Evolutionary conservation across 2,797 vertebrate species (phyloP).

Genomic region (Vireo griseus): DNA sequence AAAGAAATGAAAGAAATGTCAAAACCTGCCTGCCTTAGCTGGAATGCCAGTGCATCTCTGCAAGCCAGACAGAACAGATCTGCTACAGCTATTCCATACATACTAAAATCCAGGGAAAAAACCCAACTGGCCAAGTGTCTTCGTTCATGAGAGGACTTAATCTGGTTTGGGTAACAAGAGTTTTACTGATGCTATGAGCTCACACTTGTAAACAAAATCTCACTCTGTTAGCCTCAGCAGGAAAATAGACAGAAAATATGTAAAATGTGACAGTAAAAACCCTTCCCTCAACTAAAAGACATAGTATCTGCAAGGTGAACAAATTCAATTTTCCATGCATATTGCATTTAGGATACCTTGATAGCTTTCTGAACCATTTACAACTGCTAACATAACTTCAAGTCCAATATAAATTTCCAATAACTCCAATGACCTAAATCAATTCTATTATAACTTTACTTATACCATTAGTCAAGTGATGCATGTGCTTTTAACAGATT

Average conservation of each 20-base stretch:
- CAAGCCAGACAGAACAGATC: background rate
- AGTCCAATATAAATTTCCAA: background rate
- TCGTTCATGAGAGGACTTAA: background rate
- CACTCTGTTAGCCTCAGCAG: background rate
- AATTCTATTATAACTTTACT: background rate
- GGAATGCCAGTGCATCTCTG: background rate
- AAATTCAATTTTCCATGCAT: background rate
- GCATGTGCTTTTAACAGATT: background rate
- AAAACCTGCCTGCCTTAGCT: background rate
- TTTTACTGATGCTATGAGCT: background rate
- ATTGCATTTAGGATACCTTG: background rate
- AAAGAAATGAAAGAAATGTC: background rate
- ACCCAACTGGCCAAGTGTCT: background rate
- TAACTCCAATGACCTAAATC: background rate
- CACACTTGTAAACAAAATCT: background rate
- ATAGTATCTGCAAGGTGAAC: background rate
- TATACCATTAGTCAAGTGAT: background rate
- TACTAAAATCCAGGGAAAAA: background rate
- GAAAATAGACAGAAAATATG: background rate
- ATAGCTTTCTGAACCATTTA: background rate
- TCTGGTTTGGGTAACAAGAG: background rate
- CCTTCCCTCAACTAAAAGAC: background rate
- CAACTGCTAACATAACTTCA: background rate
- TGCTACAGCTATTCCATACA: background rate
- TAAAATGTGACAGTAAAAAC: background rate